These are phyloP conservation scores for Camelus dromedarius DNA, from an alignment of 2,113 vertebrate species.

Conservation along the genomic window DNA sequence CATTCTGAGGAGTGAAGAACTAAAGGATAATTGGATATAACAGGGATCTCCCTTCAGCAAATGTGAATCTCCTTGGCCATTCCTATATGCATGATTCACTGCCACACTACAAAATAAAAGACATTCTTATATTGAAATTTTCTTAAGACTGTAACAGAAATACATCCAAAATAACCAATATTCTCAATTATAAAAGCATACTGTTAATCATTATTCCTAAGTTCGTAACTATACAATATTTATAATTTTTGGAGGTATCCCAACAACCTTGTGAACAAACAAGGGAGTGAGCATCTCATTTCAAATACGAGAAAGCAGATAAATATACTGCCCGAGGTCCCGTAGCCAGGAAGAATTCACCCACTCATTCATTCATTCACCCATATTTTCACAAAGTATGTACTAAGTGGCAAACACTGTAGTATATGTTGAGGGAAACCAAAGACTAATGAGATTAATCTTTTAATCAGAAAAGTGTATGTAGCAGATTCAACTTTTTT, in stretches of 20 bases:
- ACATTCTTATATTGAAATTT: not conserved
- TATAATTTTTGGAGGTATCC: not conserved
- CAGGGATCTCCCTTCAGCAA: not conserved
- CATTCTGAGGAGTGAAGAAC: not conserved
- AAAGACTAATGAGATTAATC: not conserved
- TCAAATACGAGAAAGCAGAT: not conserved
- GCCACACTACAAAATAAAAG: not conserved
- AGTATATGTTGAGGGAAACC: not conserved
- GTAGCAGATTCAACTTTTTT: not conserved
- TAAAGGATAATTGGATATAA: slow-evolving; percentile 12
- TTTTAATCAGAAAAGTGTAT: not conserved
- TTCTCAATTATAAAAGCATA: not conserved
- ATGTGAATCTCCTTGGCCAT: not conserved
- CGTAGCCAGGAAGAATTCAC: not conserved
- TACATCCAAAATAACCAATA: not conserved
- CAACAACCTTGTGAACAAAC: not conserved
- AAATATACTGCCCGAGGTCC: not conserved
- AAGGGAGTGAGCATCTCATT: not conserved
- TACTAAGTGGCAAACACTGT: not conserved
- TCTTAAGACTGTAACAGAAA: not conserved
- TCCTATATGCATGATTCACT: not conserved
- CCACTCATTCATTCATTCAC: not conserved
- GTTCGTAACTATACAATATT: not conserved
- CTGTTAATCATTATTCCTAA: not conserved
- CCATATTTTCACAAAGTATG: not conserved